phyloP scores from a whole-genome alignment of 2,113 vertebrate genomes.

The Colistium nudipinnis region DNA sequence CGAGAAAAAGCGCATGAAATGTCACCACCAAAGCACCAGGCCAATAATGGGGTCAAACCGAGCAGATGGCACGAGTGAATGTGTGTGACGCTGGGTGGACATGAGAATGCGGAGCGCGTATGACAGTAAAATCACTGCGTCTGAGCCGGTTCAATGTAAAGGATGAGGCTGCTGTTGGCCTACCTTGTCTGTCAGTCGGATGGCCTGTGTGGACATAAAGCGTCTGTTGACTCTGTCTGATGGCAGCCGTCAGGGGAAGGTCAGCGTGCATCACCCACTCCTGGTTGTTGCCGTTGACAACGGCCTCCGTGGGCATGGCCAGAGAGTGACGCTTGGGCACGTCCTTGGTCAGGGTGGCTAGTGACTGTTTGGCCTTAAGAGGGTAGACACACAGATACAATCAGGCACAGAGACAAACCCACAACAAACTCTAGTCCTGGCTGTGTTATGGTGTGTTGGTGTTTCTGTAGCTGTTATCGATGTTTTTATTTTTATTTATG shows the following conservation, averaged over 20 bases:
- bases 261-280: conserved; percentile 99
- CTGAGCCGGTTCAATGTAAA: conserved; percentile 12
- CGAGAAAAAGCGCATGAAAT: conserved; percentile 49
- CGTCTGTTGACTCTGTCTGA: conserved; percentile 98
- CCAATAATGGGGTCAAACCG: conserved; percentile 22
- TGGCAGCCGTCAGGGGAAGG: conserved; percentile 95
- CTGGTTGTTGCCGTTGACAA: conserved; percentile 98
- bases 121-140: neutral
- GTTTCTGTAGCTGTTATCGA: neutral
- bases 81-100: conserved; percentile 43
- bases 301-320: conserved; percentile 94
- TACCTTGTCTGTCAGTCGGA: conserved; percentile 93
- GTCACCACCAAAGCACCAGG: conserved; percentile 32
- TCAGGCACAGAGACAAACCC: neutral
- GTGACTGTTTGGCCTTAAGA: conserved; percentile 95
- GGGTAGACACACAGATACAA: conserved; percentile 25
- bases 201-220: conserved; percentile 92
- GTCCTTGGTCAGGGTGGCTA: conserved; percentile 96
- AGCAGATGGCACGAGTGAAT: conserved; percentile 44
- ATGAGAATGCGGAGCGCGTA: conserved; percentile 59
- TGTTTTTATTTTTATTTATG: neutral
- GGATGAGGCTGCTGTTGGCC: conserved; percentile 37
- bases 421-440: neutral
- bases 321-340: conserved; percentile 96
- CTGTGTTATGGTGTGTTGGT: neutral